phyloP scores from a whole-genome alignment of 2,797 vertebrate species.

The Carcharodon carcharias region DNA sequence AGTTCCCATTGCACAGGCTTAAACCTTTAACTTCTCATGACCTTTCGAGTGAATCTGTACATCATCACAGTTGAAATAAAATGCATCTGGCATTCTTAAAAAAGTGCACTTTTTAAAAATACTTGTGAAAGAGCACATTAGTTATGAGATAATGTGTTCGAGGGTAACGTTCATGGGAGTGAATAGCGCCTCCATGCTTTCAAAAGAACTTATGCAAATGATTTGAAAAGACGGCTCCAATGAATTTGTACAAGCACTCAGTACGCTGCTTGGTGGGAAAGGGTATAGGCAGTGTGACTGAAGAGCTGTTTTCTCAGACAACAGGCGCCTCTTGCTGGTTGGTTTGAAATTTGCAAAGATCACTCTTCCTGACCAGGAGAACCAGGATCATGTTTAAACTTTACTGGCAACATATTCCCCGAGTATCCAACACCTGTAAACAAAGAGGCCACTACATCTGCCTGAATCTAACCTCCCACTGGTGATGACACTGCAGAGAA shows the following conservation, averaged over 20 bases:
- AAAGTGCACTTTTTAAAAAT: background rate
- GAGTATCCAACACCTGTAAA: background rate
- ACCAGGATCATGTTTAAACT: background rate
- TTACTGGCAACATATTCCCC: background rate
- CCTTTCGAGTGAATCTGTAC: background rate
- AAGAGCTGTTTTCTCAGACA: background rate
- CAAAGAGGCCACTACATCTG: background rate
- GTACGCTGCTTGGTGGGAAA: background rate
- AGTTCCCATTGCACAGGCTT: background rate
- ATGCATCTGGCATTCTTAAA: background rate
- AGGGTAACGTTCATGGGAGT: background rate
- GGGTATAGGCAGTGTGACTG: background rate
- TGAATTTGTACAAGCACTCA: background rate
- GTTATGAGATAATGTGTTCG: background rate
- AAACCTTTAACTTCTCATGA: background rate
- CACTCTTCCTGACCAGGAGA: background rate
- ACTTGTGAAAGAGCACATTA: background rate
- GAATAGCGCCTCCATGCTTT: background rate
- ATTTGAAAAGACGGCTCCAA: background rate
- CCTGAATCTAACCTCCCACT: background rate
- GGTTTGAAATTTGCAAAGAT: background rate
- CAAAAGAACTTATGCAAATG: background rate
- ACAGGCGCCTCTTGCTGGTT: conserved; percentile 15
- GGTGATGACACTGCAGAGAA: background rate
- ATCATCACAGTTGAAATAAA: background rate